A percentile compares a stretch with the other conserved stretches of the same genome.
Evolutionary conservation across 1,140 invertebrate species (phyloP).

Genomic region (Heliconius hermathena): DNA sequence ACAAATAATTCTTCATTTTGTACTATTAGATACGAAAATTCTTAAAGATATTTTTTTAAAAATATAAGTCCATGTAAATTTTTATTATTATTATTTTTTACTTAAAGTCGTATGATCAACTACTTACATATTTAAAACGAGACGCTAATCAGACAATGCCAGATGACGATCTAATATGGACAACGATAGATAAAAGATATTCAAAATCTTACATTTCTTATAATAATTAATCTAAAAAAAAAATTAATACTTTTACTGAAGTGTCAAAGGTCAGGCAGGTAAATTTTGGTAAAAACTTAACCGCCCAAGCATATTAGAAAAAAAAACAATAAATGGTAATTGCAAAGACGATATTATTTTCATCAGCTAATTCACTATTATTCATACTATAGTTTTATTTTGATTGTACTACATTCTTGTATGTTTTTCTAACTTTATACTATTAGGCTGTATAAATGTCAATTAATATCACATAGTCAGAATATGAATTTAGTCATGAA

Average conservation of each 20-base stretch:
- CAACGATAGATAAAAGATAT: not conserved
- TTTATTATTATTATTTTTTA: too few relatives aligned
- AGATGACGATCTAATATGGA: not conserved
- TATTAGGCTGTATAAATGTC: not conserved
- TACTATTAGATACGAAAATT: too few relatives aligned
- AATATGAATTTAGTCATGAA: not conserved
- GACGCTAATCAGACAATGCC: not conserved
- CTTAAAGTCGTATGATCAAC: too few relatives aligned
- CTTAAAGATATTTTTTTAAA: too few relatives aligned
- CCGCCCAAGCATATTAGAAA: too few relatives aligned
- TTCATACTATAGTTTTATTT: too few relatives aligned
- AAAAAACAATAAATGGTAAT: not conserved
- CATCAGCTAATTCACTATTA: too few relatives aligned
- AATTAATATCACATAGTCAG: slow-evolving; percentile 10
- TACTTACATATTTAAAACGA: not conserved
- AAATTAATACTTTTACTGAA: not conserved
- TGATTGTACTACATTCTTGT: not conserved
- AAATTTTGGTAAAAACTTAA: not conserved
- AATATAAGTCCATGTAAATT: too few relatives aligned
- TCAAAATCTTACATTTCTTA: not conserved
- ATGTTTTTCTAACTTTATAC: not conserved
- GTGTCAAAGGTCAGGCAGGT: not conserved
- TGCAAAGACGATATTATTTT: not conserved
- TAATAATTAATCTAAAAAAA: not conserved
- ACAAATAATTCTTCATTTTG: too few relatives aligned